These are phyloP conservation scores for Penaeus japonicus DNA, from an alignment of 1,140 invertebrate genomes.

Conservation along the genomic window DNA sequence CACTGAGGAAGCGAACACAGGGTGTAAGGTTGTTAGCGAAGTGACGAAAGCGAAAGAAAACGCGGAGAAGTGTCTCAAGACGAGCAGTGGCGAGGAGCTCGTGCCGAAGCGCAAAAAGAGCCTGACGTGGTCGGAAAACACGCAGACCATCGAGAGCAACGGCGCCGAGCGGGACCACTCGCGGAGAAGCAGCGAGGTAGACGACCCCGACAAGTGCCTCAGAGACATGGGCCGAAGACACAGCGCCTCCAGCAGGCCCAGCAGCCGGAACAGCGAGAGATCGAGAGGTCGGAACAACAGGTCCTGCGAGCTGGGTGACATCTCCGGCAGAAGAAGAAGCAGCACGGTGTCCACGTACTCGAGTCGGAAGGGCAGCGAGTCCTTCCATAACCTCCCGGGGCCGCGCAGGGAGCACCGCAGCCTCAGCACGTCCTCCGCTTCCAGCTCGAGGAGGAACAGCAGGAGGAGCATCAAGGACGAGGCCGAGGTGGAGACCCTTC, in stretches of 20 bases:
- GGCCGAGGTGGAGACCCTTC: constrained; percentile 29
- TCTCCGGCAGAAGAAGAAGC: constrained; percentile 43
- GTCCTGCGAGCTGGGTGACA: constrained; percentile 21
- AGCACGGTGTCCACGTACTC: constrained; percentile 51
- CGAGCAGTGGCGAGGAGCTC: background rate
- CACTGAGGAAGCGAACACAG: background rate
- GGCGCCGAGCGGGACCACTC: background rate
- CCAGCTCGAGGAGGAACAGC: constrained; percentile 36
- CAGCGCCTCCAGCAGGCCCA: constrained; percentile 63
- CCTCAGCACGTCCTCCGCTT: constrained; percentile 27
- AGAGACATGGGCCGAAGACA: background rate
- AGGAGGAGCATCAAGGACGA: constrained; percentile 50
- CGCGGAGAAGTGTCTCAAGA: background rate
- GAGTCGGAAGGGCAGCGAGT: constrained; percentile 45
- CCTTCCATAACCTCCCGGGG: constrained; percentile 22
- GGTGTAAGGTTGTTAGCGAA: background rate
- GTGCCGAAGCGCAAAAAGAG: constrained; percentile 55
- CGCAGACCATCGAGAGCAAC: constrained; percentile 61
- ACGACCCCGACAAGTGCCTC: background rate
- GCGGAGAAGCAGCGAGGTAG: background rate
- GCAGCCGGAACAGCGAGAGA: constrained; percentile 63
- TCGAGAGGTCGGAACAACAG: constrained; percentile 56
- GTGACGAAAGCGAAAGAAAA: background rate
- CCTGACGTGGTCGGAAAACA: constrained; percentile 56
- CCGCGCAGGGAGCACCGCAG: constrained; percentile 8